Conservation (phyloP, 1,140 invertebrate genomes). For the Melitaea cinxia region DNA sequence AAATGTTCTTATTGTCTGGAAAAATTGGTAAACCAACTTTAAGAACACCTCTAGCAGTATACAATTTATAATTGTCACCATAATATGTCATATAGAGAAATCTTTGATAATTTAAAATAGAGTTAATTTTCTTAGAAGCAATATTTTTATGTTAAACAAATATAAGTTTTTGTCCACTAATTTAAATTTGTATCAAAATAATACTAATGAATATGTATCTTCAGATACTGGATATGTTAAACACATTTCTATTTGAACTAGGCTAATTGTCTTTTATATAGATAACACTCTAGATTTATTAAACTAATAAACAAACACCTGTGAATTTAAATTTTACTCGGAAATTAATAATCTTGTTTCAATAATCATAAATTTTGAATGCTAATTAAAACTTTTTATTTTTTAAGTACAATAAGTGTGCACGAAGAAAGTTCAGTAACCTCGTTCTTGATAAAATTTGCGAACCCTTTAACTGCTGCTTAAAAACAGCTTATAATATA, state of each 20-base stretch:
- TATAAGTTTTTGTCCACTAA: too few species aligned
- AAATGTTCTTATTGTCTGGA: too few species aligned
- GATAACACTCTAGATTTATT: conserved; percentile 20
- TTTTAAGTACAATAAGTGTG: conserved; percentile 6
- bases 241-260: conserved; percentile 20
- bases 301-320: conserved; percentile 5
- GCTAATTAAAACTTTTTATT: not conserved
- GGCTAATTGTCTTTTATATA: conserved; percentile 13
- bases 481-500: not conserved
- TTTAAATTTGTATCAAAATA: too few species aligned
- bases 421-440: not conserved
- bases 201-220: too few species aligned
- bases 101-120: too few species aligned
- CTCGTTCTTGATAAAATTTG: not conserved
- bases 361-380: not conserved
- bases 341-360: not conserved
- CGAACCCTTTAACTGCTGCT: not conserved
- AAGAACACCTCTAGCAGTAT: too few species aligned
- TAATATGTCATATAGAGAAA: too few species aligned
- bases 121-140: too few species aligned
- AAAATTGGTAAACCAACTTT: too few species aligned
- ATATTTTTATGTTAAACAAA: too few species aligned
- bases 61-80: too few species aligned
- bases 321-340: not conserved
- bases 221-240: conserved; percentile 18